These are phyloP conservation scores for Gastrophryne carolinensis DNA, from an alignment of 2,797 vertebrate species.

Conservation along the genomic window DNA sequence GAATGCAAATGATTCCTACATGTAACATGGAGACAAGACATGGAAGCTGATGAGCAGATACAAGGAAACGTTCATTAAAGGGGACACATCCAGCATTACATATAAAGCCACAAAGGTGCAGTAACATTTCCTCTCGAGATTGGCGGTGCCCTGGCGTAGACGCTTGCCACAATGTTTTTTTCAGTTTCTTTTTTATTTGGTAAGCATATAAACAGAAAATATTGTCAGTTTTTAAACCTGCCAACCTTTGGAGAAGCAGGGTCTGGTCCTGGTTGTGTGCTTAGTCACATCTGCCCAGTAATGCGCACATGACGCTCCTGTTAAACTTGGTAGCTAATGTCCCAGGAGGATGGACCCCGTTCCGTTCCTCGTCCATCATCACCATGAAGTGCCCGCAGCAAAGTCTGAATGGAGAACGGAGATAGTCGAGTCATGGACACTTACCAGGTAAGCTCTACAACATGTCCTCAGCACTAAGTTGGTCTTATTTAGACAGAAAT, in stretches of 20 bases:
- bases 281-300: conserved; percentile 23
- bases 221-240: conserved; percentile 1
- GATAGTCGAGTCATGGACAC: background rate
- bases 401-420: background rate
- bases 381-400: background rate
- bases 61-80: conserved; percentile 9
- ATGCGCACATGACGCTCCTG: background rate
- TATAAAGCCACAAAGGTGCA: conserved; percentile 32
- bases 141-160: conserved; percentile 7
- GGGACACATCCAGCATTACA: conserved; percentile 28
- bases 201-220: conserved; percentile 40
- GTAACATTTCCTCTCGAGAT: conserved; percentile 8
- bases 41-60: background rate
- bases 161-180: background rate
- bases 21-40: background rate
- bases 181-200: conserved; percentile 21
- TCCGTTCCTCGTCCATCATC: background rate
- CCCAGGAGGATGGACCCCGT: background rate
- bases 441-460: background rate
- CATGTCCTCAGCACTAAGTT: background rate
- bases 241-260: background rate
- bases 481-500: background rate
- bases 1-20: background rate
- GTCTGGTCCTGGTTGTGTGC: conserved; percentile 9
- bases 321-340: background rate